These are phyloP conservation scores for Aphelocoma californica DNA, from an alignment of 2,797 vertebrate species.

Conservation along the genomic window DNA sequence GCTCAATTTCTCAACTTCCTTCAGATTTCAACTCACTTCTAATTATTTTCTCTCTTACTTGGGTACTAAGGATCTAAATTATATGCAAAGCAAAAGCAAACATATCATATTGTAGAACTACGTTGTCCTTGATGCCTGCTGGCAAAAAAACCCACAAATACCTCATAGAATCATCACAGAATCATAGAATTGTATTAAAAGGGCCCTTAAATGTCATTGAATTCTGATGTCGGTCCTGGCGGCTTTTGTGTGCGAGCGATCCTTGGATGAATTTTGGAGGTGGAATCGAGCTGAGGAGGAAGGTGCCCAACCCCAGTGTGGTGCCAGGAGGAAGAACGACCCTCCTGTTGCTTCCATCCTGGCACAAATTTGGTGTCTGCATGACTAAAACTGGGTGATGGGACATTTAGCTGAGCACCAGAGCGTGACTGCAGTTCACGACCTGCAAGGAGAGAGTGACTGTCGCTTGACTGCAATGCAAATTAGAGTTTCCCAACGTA, in stretches of 20 bases:
- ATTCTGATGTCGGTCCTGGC: not conserved
- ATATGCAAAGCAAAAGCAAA: not conserved
- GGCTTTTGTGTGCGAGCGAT: not conserved
- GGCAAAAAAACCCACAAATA: not conserved
- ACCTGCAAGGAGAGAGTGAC: not conserved
- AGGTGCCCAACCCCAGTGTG: not conserved
- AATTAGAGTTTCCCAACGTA: not conserved
- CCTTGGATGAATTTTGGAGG: not conserved
- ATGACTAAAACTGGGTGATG: accelerated
- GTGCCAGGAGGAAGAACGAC: not conserved
- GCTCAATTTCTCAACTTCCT: not conserved
- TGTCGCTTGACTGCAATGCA: not conserved
- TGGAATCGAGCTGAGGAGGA: not conserved
- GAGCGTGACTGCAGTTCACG: not conserved
- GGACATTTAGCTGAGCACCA: not conserved
- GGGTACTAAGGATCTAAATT: not conserved
- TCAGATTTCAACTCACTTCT: not conserved
- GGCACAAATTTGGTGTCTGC: not conserved
- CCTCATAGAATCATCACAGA: not conserved
- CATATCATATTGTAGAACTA: not conserved
- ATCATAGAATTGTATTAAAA: not conserved
- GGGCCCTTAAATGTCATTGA: not conserved
- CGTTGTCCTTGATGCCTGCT: not conserved
- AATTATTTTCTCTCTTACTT: not conserved
- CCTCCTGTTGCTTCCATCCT: not conserved